Evolutionary conservation across 2,888 invertebrate species (phyloP), one percentile per base, ranked within the genome.

Genomic region (Temnothorax unifasciatus): DNA sequence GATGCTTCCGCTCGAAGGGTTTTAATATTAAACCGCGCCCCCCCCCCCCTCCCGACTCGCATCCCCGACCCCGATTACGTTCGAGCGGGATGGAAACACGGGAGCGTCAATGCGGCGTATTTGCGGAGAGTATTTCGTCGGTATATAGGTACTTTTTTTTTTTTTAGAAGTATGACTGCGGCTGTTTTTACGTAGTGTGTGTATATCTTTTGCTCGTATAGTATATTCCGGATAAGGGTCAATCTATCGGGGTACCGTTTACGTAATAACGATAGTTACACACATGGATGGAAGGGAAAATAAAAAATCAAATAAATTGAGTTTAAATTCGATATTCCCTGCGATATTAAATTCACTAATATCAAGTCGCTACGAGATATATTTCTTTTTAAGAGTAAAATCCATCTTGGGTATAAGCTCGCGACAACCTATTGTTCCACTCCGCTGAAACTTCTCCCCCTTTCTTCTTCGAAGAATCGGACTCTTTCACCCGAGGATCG

Each of bases 1-100:
- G 79, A 73, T 74, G 74, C 79, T 81, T 81, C 79, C 79, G 79
- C 79, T 81, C 74, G 74, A 81, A 73, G 79, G 79, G 79, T 81
- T 81, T 81, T 81, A 81, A 81, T 81, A 81, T 81, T 81, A 81
- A 81, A 81, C 79, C 68, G 54, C 38, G 63, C n/a, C 63, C 41
- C 38, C 29, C 0, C 29, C 29, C 29, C 29, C 0, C 29, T 2
- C 29, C 29, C 25, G 21, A 29, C 57, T 57, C 34, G 21, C 41
- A 76, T 68, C 59, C 38, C 79, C 63, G 21, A 9, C 9, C 21
- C 73, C 79, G 79, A 77, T 81, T 81, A 81, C 59, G 59, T 73
- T 47, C 74, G 73, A 79, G 57, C 57, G 79, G 25, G 59, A 79
- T 79, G 25, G 29, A 21, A 73, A 69, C 44, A 29, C 52, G 54